Evolutionary conservation across 2,888 invertebrate species (phyloP).

Genomic region (Atethmia centrago): DNA sequence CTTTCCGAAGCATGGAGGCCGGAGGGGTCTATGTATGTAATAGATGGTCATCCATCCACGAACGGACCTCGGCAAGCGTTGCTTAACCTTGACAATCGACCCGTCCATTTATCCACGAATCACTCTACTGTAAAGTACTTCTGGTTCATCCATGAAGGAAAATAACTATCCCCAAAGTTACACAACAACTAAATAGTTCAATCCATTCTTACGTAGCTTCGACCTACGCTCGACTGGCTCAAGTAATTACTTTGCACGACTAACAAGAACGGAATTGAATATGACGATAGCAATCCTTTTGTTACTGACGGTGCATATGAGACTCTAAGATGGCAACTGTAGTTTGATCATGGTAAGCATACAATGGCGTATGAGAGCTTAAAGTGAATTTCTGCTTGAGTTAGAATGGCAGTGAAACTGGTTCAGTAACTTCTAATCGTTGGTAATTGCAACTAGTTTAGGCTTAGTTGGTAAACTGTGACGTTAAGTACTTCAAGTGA

Average conservation of each 20-base stretch:
- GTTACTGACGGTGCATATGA: constrained; percentile 42
- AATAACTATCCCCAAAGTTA: not conserved
- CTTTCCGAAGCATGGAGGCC: not conserved
- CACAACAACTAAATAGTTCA: constrained; percentile 15
- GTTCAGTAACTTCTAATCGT: not conserved
- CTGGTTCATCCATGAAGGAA: not conserved
- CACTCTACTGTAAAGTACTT: not conserved
- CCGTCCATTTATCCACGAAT: not conserved
- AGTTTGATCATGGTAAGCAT: constrained; percentile 4
- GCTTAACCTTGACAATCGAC: not conserved
- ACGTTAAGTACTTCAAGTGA: not conserved
- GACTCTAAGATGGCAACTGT: constrained; percentile 36
- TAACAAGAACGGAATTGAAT: constrained; percentile 51
- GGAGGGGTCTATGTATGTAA: not conserved
- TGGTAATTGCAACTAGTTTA: not conserved
- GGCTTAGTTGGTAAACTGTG: not conserved
- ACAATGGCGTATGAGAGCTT: constrained; percentile 29
- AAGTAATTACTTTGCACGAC: constrained; percentile 54
- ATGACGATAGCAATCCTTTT: constrained; percentile 44
- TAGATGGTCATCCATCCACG: not conserved
- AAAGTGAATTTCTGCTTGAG: constrained; percentile 26
- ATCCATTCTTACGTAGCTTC: constrained; percentile 22
- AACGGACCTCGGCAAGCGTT: not conserved
- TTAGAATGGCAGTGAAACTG: constrained; percentile 1
- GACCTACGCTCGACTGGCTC: constrained; percentile 35